A percentile compares a stretch with the other conserved stretches of the same genome.
phyloP scores from a whole-genome alignment of 2,113 vertebrate genomes.

The Mesoclemmys tuberculata region DNA sequence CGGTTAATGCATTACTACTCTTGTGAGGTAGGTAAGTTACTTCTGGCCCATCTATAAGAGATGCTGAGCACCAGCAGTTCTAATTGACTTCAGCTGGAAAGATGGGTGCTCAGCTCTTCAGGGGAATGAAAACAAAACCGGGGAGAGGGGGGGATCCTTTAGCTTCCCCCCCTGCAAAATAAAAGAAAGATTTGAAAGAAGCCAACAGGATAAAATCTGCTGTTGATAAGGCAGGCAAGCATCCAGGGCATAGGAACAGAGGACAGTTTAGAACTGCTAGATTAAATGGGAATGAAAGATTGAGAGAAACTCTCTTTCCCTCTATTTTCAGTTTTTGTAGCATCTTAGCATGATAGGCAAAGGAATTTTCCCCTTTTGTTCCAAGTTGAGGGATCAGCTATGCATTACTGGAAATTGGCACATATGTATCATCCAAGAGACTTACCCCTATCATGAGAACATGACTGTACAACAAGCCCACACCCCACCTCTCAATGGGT shows the following conservation, averaged over 20 bases:
- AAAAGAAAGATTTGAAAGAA: not conserved
- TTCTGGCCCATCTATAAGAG: not conserved
- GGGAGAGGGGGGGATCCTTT: not conserved
- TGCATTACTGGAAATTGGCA: not conserved
- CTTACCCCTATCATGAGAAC: not conserved
- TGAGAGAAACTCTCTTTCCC: not conserved
- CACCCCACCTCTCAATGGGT: not conserved
- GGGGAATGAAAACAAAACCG: no score
- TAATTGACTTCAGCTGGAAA: not conserved
- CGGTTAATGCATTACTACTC: not conserved
- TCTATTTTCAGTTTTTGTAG: not conserved
- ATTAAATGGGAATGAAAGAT: not conserved
- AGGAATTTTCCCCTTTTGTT: not conserved
- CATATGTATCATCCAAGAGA: not conserved
- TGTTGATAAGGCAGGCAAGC: not conserved
- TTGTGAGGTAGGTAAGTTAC: not conserved
- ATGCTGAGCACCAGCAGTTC: fast-evolving
- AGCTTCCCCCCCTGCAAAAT: not conserved
- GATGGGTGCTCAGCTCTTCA: not conserved
- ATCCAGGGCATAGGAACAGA: not conserved
- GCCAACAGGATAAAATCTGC: not conserved
- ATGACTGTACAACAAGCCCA: not conserved
- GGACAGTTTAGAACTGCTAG: not conserved
- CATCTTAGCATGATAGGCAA: fast-evolving
- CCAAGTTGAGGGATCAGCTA: not conserved